phyloP scores from a whole-genome alignment of 1,140 invertebrate species.

The Caenorhabditis latens region DNA sequence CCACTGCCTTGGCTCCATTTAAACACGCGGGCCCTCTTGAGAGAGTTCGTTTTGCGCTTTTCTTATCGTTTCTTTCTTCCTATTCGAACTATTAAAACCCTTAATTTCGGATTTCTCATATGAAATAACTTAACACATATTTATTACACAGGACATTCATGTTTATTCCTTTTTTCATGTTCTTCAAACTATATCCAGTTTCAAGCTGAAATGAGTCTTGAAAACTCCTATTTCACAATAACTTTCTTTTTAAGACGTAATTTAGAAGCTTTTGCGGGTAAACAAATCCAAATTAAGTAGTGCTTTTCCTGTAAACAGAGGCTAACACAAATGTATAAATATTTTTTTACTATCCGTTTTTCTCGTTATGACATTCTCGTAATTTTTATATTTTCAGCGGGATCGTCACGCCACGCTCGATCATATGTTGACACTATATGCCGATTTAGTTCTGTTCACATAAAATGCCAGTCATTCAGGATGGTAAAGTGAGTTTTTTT shows the following conservation, averaged over 20 bases:
- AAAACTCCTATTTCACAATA: too few relatives aligned
- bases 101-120: background rate
- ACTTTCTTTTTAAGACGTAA: too few relatives aligned
- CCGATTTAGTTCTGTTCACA: background rate
- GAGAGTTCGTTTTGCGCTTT: constrained; percentile 21
- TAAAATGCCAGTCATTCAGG: constrained; percentile 18
- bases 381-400: background rate
- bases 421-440: background rate
- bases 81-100: background rate
- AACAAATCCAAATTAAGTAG: too few relatives aligned
- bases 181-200: too few relatives aligned
- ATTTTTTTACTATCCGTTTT: too few relatives aligned
- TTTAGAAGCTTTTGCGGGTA: too few relatives aligned
- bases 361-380: too few relatives aligned
- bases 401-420: background rate
- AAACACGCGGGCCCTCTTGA: constrained; percentile 44
- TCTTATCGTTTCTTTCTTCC: constrained; percentile 14
- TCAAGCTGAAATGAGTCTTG: too few relatives aligned
- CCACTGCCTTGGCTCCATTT: constrained; percentile 22
- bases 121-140: background rate
- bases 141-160: too few relatives aligned
- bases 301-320: too few relatives aligned
- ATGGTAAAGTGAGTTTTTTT: constrained; percentile 47
- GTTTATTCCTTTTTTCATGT: too few relatives aligned
- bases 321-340: too few relatives aligned